These are phyloP conservation scores for Fukomys damarensis DNA, from an alignment of 2,113 vertebrate species.

Conservation along the genomic window DNA sequence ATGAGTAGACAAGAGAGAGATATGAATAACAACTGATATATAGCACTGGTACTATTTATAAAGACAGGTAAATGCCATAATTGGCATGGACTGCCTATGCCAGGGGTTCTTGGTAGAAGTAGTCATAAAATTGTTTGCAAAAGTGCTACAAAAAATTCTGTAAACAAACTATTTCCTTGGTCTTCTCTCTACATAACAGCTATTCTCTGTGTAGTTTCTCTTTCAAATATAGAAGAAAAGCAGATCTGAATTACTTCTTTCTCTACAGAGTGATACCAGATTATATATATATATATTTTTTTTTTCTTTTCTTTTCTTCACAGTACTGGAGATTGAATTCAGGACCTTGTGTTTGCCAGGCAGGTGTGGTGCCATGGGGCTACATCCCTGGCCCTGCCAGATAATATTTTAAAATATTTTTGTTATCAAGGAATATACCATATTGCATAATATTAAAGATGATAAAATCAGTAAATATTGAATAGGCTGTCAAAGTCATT, in stretches of 20 bases:
- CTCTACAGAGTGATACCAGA: conserved; percentile 32
- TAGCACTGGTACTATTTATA: not conserved
- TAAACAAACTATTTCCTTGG: conserved; percentile 22
- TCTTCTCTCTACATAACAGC: not conserved
- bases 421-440: conserved; percentile 53
- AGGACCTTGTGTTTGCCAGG: too few species aligned
- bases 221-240: not conserved
- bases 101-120: not conserved
- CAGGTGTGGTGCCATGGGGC: too few species aligned
- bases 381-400: too few species aligned
- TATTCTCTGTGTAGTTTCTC: not conserved
- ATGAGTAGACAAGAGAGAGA: conserved; percentile 23
- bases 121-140: not conserved
- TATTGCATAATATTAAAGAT: conserved; percentile 57
- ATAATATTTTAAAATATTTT: conserved; percentile 36
- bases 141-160: conserved; percentile 28
- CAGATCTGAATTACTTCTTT: conserved; percentile 9
- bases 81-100: not conserved
- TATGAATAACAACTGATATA: not conserved
- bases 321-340: too few species aligned
- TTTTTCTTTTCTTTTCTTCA: too few species aligned
- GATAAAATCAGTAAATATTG: conserved; percentile 46
- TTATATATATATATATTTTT: not conserved
- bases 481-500: conserved; percentile 55
- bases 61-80: not conserved